phyloP scores from a whole-genome alignment of 2,797 vertebrate species.

The Epinephelus malabaricus region DNA sequence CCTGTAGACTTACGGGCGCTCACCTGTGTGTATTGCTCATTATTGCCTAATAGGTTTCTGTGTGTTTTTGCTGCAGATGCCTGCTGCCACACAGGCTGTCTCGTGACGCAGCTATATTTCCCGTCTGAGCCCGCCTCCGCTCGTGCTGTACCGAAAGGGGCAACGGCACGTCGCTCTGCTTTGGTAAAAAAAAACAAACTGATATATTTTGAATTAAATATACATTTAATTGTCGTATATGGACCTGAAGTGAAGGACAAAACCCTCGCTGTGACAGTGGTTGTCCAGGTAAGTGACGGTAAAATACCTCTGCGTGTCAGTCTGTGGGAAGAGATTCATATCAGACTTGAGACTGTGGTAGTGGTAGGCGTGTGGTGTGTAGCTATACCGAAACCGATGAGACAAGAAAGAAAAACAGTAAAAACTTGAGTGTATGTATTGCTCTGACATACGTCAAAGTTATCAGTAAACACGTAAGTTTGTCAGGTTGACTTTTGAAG shows the following conservation, averaged over 20 bases:
- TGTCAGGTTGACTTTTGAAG: neutral
- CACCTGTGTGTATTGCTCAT: neutral
- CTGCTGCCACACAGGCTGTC: slow-evolving; percentile 31
- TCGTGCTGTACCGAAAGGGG: neutral
- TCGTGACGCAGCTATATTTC: slow-evolving; percentile 69
- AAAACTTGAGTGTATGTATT: neutral
- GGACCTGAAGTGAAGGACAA: neutral
- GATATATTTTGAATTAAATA: neutral
- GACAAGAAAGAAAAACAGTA: slow-evolving; percentile 1
- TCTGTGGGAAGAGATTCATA: slow-evolving; percentile 60
- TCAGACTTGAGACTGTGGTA: slow-evolving; percentile 34
- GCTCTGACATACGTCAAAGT: neutral
- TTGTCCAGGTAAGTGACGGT: slow-evolving; percentile 63
- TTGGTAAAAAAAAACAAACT: neutral
- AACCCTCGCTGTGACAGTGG: neutral
- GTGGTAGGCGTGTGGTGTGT: slow-evolving; percentile 52
- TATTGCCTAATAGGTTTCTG: neutral
- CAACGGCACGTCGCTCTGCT: neutral
- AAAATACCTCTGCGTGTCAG: slow-evolving; percentile 15
- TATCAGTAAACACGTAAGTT: neutral
- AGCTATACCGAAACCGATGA: slow-evolving; percentile 70
- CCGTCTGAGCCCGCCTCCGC: slow-evolving; percentile 64
- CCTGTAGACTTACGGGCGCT: neutral
- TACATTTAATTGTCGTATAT: neutral
- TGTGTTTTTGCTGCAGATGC: neutral